Conservation (phyloP, 2,797 vertebrate genomes). For the Neosalanx taihuensis region DNA sequence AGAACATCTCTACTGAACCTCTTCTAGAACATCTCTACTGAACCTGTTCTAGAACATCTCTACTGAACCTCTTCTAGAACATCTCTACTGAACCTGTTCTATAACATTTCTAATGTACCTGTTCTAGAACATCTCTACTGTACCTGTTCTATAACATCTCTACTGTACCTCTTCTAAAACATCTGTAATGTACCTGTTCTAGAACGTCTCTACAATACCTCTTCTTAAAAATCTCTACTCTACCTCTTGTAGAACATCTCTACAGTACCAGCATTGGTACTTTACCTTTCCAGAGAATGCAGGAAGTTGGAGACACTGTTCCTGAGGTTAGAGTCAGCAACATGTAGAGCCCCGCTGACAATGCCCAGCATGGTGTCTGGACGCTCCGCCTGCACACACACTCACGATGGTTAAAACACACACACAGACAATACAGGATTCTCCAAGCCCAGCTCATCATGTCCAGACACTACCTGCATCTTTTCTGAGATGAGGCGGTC, state of each 20-base stretch:
- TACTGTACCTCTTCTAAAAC: no score
- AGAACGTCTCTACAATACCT: no score
- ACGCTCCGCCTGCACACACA: slow-evolving; percentile 82
- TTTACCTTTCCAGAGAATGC: slow-evolving; percentile 94
- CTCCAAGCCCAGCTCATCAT: neutral
- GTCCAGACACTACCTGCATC: slow-evolving; percentile 85
- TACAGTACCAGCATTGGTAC: neutral
- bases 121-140: no score
- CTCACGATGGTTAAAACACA: neutral
- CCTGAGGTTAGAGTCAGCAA: slow-evolving; percentile 90
- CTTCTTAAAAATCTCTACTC: no score
- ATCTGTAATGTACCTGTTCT: no score
- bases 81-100: no score
- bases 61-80: no score
- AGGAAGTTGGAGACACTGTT: slow-evolving; percentile 97
- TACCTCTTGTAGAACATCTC: neutral
- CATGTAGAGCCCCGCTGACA: slow-evolving; percentile 93
- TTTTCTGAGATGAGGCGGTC: slow-evolving; percentile 96
- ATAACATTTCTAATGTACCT: no score
- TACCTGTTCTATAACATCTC: no score
- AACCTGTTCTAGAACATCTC: no score
- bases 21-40: no score
- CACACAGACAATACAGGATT: neutral
- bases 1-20: no score
- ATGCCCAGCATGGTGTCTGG: slow-evolving; percentile 96